phyloP scores from a whole-genome alignment of 2,888 invertebrate genomes.

The Aphodius sticticus region DNA sequence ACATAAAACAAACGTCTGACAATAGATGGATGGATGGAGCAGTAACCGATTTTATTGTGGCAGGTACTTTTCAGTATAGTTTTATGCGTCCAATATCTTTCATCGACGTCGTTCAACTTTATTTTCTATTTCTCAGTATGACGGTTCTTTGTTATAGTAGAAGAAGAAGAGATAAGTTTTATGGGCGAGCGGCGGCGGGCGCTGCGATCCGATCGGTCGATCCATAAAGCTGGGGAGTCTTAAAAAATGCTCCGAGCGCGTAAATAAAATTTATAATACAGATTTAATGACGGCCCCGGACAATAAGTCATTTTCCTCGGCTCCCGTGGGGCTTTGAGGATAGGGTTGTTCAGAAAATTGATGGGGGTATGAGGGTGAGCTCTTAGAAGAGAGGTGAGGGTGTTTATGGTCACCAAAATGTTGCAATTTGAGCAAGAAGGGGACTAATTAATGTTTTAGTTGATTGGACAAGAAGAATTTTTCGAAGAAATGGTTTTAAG shows the following conservation, averaged over 20 bases:
- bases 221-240: neutral
- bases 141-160: neutral
- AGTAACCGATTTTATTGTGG: neutral
- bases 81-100: neutral
- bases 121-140: conserved; percentile 4
- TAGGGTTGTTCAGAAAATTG: neutral
- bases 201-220: neutral
- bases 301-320: neutral
- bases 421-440: too few relatives aligned
- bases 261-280: conserved; percentile 4
- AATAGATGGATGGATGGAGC: neutral
- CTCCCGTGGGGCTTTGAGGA: neutral
- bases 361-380: neutral
- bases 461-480: too few relatives aligned
- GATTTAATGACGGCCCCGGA: neutral
- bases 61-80: conserved; percentile 4
- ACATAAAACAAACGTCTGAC: neutral
- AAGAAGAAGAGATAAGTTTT: conserved; percentile 4
- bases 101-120: neutral
- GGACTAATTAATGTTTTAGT: too few relatives aligned
- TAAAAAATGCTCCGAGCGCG: neutral
- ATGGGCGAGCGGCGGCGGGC: neutral
- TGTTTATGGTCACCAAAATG: too few relatives aligned
- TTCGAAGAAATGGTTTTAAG: too few relatives aligned
- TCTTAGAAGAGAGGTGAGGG: too few relatives aligned